Conservation (phyloP, 2,797 vertebrate genomes). For the Acanthurus lineatus region DNA sequence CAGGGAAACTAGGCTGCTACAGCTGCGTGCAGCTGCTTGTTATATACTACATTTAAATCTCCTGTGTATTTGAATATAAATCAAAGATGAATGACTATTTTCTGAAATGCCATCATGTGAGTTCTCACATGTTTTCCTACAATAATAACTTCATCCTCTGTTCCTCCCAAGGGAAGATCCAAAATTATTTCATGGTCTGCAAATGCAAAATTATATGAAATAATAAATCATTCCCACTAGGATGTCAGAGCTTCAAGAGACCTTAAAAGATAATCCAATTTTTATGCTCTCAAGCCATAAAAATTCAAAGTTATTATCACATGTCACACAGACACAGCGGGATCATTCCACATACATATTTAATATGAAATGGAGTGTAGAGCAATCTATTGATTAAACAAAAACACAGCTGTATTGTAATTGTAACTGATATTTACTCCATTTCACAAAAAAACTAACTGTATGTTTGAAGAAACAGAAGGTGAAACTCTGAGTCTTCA, state of each 20-base stretch:
- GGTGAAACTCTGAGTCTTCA: not conserved
- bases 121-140: constrained; percentile 12
- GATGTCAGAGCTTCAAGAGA: constrained; percentile 34
- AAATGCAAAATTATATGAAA: constrained; percentile 37
- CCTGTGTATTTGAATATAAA: constrained; percentile 9
- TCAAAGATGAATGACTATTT: constrained; percentile 8
- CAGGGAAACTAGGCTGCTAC: constrained; percentile 1
- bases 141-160: constrained; percentile 11
- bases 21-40: not conserved
- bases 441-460: not conserved
- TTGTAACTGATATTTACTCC: constrained; percentile 5
- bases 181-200: constrained; percentile 36
- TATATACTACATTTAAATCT: not conserved
- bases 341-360: constrained; percentile 28
- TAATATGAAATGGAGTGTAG: constrained; percentile 20
- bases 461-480: not conserved
- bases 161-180: not conserved
- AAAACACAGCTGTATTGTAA: not conserved
- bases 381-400: constrained; percentile 16
- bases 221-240: constrained; percentile 31
- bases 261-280: constrained; percentile 31
- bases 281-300: constrained; percentile 18
- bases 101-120: constrained; percentile 14
- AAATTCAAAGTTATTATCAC: constrained; percentile 31
- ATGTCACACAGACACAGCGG: constrained; percentile 28